A percentile compares a stretch with the other conserved stretches of the same genome.
Evolutionary conservation across 2,113 vertebrate genomes (phyloP).

Genomic region (Pseudolaguvia tuberculata): DNA sequence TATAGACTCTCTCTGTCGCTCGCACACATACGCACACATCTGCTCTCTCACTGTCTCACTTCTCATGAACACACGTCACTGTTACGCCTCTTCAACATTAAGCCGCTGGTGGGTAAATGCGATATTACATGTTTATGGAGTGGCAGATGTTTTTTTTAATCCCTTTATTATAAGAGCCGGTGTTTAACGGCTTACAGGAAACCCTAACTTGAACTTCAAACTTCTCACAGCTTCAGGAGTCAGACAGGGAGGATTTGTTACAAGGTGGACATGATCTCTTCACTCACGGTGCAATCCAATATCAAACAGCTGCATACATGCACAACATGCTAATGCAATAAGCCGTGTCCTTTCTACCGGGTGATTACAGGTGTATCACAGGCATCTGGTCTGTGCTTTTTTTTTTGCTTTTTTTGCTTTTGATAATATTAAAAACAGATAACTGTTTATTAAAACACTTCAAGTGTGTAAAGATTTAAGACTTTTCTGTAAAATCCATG

Average conservation of each 20-base stretch:
- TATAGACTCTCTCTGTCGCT: no score
- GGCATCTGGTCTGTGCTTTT: background rate
- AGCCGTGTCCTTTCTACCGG: background rate
- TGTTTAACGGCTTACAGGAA: constrained; percentile 14
- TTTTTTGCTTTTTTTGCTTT: no score
- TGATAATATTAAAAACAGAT: no score
- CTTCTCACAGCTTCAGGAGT: constrained; percentile 1
- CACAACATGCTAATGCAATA: constrained; percentile 8
- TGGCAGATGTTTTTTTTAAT: constrained; percentile 44
- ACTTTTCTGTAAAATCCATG: no score
- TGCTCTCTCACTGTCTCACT: background rate
- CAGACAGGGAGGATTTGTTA: constrained; percentile 15
- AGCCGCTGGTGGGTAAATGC: constrained; percentile 8
- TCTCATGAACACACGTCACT: constrained; percentile 1
- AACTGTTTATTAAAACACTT: no score
- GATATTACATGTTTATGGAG: constrained; percentile 26
- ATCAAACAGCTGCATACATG: background rate
- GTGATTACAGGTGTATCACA: background rate
- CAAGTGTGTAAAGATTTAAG: no score
- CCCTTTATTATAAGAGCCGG: constrained; percentile 26
- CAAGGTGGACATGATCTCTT: constrained; percentile 9
- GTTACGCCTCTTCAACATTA: background rate
- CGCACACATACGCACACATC: no score
- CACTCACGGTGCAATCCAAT: background rate
- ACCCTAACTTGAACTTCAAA: constrained; percentile 12